These are phyloP conservation scores for Epizoanthus rinbou DNA, from an alignment of 92 coral and sea anemone genomes.

Conservation along the genomic window DNA sequence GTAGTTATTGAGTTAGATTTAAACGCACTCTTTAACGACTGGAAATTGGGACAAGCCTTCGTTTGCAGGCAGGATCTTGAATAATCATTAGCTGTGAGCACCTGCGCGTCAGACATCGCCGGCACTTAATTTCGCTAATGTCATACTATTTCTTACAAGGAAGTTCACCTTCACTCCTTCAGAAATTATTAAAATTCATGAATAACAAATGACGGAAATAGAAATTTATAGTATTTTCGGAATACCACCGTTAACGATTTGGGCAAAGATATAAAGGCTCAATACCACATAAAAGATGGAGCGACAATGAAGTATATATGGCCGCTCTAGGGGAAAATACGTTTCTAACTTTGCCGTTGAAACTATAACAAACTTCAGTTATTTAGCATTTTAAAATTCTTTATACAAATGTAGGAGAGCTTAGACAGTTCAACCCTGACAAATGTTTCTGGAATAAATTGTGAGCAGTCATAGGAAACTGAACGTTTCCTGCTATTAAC, in stretches of 20 bases:
- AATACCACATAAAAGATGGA: too few species aligned
- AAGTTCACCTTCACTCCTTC: background rate
- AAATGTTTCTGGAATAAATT: too few species aligned
- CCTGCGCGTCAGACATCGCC: background rate
- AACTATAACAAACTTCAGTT: too few species aligned
- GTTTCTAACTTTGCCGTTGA: too few species aligned
- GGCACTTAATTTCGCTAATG: background rate
- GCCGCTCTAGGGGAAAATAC: too few species aligned
- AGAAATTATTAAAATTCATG: background rate
- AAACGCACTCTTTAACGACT: background rate
- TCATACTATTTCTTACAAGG: constrained; percentile 1
- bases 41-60: constrained; percentile 12
- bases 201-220: background rate
- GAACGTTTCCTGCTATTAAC: too few species aligned
- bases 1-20: background rate
- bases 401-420: too few species aligned
- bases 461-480: too few species aligned
- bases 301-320: too few species aligned
- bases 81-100: background rate
- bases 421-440: too few species aligned
- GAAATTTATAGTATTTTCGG: background rate
- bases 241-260: background rate
- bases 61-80: background rate
- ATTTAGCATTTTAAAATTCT: too few species aligned
- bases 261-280: too few species aligned